phyloP scores from a whole-genome alignment of 2,113 vertebrate species.

The Pardalotus punctatus region DNA sequence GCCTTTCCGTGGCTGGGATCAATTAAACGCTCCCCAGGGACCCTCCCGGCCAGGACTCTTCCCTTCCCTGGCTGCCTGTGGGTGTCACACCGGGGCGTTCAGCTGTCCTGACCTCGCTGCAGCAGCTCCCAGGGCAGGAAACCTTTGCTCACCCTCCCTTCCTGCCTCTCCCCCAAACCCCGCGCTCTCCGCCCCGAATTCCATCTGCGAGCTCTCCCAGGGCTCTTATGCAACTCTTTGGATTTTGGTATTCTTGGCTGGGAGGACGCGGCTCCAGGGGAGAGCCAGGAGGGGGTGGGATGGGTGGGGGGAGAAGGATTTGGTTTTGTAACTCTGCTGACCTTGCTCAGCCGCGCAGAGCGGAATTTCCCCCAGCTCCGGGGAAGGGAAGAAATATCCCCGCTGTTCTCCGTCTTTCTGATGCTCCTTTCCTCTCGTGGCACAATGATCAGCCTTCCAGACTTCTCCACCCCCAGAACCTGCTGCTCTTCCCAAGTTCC shows the following conservation, averaged over 20 bases:
- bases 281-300: neutral
- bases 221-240: neutral
- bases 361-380: fast-evolving
- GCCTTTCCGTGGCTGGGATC: constrained; percentile 60
- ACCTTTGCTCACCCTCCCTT: neutral
- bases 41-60: constrained; percentile 21
- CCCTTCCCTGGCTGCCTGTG: constrained; percentile 42
- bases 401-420: neutral
- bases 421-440: neutral
- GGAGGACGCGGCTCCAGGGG: neutral
- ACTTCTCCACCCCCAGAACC: neutral
- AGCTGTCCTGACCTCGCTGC: constrained; percentile 42
- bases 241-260: neutral
- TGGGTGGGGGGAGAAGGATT: neutral
- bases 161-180: neutral
- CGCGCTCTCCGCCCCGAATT: neutral
- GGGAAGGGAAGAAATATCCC: neutral
- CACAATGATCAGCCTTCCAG: neutral
- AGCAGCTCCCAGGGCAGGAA: constrained; percentile 43
- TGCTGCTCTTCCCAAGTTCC: neutral
- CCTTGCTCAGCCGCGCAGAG: neutral
- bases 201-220: constrained; percentile 1
- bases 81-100: constrained; percentile 50
- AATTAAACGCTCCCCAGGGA: constrained; percentile 54
- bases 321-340: neutral